Evolutionary conservation across 2,113 vertebrate genomes (phyloP).

Genomic region (Ancistrus triradiatus): DNA sequence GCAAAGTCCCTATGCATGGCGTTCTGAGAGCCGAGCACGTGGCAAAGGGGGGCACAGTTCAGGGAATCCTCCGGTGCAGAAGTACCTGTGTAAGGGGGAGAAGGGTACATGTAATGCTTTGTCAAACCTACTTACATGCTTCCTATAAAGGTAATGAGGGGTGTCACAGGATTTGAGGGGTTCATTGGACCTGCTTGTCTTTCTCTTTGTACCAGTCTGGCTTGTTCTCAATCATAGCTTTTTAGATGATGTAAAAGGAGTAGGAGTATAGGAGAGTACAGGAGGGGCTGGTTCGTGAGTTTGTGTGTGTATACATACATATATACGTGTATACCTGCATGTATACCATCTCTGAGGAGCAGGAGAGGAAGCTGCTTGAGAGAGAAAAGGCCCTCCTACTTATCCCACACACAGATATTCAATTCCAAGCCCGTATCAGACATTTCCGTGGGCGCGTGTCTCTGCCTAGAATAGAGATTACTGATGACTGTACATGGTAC

Average conservation of each 20-base stretch:
- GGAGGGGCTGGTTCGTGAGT: neutral
- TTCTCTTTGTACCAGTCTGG: neutral
- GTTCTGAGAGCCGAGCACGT: too few relatives aligned
- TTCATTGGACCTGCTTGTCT: slow-evolving; percentile 14
- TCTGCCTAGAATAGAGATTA: neutral
- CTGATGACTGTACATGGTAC: slow-evolving; percentile 8
- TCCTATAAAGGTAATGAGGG: neutral
- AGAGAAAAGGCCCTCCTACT: neutral
- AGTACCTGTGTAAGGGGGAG: too few relatives aligned
- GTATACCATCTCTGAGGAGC: slow-evolving; percentile 3
- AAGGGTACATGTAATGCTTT: too few relatives aligned
- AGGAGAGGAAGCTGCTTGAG: neutral
- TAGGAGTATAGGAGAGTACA: neutral
- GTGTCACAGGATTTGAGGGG: slow-evolving; percentile 15
- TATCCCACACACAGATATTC: neutral
- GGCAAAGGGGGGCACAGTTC: too few relatives aligned
- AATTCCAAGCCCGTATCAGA: slow-evolving; percentile 13
- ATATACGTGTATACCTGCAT: neutral
- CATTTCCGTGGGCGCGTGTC: slow-evolving; percentile 7
- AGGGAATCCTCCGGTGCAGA: too few relatives aligned
- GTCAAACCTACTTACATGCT: too few relatives aligned
- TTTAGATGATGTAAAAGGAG: slow-evolving; percentile 21
- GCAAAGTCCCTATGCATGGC: too few relatives aligned
- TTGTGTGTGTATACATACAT: slow-evolving; percentile 3
- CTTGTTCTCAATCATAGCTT: neutral